A percentile compares a stretch with the other conserved stretches of the same genome.
phyloP scores from a whole-genome alignment of 2,113 vertebrate species.

The Hiodon tergisus region DNA sequence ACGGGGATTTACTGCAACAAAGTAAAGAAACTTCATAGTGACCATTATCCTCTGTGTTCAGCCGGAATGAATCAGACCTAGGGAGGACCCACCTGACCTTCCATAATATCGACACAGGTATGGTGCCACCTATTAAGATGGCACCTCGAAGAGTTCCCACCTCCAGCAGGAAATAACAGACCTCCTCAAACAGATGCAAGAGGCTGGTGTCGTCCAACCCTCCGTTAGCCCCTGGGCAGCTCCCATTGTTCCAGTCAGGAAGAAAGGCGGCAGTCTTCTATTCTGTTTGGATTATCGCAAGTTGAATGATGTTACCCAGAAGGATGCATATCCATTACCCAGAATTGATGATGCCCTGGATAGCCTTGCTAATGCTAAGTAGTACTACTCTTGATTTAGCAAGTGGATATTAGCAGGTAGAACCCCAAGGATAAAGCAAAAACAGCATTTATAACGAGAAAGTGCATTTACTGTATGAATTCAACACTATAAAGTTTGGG shows the following conservation, averaged over 20 bases:
- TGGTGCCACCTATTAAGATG: not conserved
- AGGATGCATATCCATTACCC: not conserved
- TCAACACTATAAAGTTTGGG: not conserved
- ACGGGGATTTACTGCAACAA: no score
- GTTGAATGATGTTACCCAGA: not conserved
- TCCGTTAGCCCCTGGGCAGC: conserved; percentile 1
- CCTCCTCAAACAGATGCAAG: not conserved
- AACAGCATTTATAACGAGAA: not conserved
- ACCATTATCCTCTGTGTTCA: not conserved
- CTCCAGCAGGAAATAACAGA: not conserved
- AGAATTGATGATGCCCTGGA: not conserved
- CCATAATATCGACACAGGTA: not conserved
- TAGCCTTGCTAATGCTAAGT: not conserved
- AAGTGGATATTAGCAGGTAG: not conserved
- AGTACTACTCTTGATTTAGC: not conserved
- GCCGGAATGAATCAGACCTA: not conserved
- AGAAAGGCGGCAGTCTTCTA: not conserved
- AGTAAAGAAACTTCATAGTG: no score
- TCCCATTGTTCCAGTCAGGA: not conserved
- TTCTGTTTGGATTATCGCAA: not conserved
- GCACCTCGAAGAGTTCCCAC: not conserved
- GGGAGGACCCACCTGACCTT: not conserved
- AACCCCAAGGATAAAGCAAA: not conserved
- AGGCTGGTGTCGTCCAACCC: not conserved
- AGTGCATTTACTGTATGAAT: not conserved